Conservation (phyloP, 1,140 invertebrate genomes). For the Tribolium madens region DNA sequence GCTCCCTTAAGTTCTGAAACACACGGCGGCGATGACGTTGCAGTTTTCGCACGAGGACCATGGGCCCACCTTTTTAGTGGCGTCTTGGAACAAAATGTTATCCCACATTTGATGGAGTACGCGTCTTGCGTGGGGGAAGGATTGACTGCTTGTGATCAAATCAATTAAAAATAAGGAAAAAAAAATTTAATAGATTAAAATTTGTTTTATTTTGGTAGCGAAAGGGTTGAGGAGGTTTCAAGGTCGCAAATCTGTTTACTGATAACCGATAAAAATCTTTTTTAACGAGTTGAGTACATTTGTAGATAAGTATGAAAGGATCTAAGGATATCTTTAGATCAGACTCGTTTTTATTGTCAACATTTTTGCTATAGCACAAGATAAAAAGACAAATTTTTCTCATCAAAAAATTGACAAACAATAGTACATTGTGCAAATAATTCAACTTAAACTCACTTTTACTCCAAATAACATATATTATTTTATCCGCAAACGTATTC, state of each 20-base stretch:
- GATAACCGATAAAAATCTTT: not conserved
- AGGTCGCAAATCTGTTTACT: not conserved
- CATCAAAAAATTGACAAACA: too few species aligned
- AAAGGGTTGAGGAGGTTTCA: too few species aligned
- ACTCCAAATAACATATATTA: too few species aligned
- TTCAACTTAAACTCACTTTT: too few species aligned
- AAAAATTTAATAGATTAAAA: not conserved
- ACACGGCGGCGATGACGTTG: constrained; percentile 74
- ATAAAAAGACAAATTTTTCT: not conserved
- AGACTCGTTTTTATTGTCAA: too few species aligned
- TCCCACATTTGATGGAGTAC: constrained; percentile 76
- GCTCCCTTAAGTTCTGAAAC: constrained; percentile 68
- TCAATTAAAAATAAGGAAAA: constrained; percentile 1
- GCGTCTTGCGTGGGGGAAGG: constrained; percentile 73
- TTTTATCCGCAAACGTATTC: too few species aligned
- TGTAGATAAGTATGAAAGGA: not conserved
- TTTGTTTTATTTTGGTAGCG: not conserved
- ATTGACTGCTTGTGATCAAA: constrained; percentile 63
- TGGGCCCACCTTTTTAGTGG: constrained; percentile 77
- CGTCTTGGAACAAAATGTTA: constrained; percentile 76
- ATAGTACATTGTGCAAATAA: too few species aligned
- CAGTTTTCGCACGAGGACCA: constrained; percentile 72
- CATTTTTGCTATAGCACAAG: too few species aligned
- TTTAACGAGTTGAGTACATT: not conserved
- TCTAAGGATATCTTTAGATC: too few species aligned